A percentile compares a stretch with the other conserved stretches of the same genome.
Conservation (phyloP, 2,113 vertebrate species). For the Phrynosoma blainvillii region DNA sequence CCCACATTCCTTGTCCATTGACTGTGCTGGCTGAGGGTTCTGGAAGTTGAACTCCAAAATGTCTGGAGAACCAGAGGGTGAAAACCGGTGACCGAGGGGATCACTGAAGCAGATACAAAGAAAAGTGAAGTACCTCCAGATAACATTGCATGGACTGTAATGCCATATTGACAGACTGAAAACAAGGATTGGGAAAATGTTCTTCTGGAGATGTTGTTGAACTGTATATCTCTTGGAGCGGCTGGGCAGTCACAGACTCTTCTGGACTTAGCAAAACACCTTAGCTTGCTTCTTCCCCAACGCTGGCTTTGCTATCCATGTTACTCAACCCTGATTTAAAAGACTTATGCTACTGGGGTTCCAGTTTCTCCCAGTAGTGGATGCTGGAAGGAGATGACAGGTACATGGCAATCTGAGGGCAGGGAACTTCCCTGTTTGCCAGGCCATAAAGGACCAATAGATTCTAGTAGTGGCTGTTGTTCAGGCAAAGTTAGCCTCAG, state of each 20-base stretch:
- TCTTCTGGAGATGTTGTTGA: neutral
- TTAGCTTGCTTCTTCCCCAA: too few relatives aligned
- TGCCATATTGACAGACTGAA: too few relatives aligned
- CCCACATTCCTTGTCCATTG: neutral
- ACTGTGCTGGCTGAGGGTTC: neutral
- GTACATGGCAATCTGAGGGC: rapidly evolving
- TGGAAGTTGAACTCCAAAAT: neutral
- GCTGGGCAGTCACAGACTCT: neutral
- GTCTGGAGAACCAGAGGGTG: neutral
- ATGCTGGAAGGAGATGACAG: neutral
- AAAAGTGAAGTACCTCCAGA: neutral
- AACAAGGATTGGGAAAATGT: neutral
- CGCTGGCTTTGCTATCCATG: neutral
- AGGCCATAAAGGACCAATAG: neutral
- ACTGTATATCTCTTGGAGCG: neutral
- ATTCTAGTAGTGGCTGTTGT: neutral
- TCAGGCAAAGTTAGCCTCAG: neutral
- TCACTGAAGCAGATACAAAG: neutral
- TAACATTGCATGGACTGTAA: neutral
- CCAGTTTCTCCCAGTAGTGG: neutral
- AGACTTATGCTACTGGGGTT: neutral
- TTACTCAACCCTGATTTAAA: neutral
- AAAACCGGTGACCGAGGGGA: neutral
- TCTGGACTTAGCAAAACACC: neutral
- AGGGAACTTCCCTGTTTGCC: neutral